Evolutionary conservation across 2,888 invertebrate species (phyloP).

Genomic region (Hololepta plana): DNA sequence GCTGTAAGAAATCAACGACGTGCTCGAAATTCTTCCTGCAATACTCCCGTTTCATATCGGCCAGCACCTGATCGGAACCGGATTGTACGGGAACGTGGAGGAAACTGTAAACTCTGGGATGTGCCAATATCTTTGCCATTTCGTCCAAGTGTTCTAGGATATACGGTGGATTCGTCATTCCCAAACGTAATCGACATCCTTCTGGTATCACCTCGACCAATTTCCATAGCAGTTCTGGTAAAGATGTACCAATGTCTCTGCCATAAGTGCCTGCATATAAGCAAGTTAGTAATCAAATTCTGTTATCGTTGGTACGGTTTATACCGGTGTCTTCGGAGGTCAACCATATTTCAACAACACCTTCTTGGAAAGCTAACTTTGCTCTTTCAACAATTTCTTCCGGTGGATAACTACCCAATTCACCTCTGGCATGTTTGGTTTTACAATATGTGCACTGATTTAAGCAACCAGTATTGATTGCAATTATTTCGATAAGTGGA

Average conservation of each 20-base stretch:
- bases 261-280: slow-evolving; percentile 61
- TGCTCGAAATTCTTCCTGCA: slow-evolving; percentile 71
- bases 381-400: slow-evolving; percentile 81
- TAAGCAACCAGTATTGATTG: slow-evolving; percentile 89
- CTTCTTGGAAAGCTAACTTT: slow-evolving; percentile 71
- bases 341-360: slow-evolving; percentile 92
- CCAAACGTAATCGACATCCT: slow-evolving; percentile 68
- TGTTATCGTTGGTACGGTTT: not conserved
- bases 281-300: not conserved
- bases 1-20: slow-evolving; percentile 68
- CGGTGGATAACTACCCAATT: slow-evolving; percentile 84
- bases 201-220: slow-evolving; percentile 63
- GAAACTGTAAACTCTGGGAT: slow-evolving; percentile 86
- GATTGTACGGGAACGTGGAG: slow-evolving; percentile 96
- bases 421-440: slow-evolving; percentile 93
- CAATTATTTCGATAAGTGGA: slow-evolving; percentile 90
- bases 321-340: slow-evolving; percentile 92
- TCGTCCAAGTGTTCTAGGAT: slow-evolving; percentile 87
- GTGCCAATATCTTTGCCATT: slow-evolving; percentile 68
- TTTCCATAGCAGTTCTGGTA: slow-evolving; percentile 72
- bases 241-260: slow-evolving; percentile 68
- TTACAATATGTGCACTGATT: slow-evolving; percentile 99
- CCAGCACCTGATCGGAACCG: slow-evolving; percentile 85
- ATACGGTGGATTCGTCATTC: slow-evolving; percentile 99
- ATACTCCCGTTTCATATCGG: slow-evolving; percentile 95